Conservation (phyloP, 2,113 vertebrate species). For the Indicator indicator region DNA sequence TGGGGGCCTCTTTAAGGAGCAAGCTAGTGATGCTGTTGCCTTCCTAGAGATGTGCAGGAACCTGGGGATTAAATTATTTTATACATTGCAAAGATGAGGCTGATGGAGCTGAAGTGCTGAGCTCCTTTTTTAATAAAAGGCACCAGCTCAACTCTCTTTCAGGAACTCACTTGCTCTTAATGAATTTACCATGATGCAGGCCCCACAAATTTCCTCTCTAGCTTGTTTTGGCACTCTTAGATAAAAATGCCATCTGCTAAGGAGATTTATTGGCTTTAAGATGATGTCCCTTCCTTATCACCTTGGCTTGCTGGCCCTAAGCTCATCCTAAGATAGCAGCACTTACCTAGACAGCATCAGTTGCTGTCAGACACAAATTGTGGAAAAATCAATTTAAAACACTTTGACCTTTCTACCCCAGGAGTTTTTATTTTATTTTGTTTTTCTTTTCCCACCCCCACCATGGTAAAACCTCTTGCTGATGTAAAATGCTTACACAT, state of each 20-base stretch:
- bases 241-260: constrained; percentile 65
- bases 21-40: background rate
- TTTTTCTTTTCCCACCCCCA: background rate
- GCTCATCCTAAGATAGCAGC: constrained; percentile 51
- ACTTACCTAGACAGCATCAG: constrained; percentile 31
- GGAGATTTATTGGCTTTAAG: constrained; percentile 62
- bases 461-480: background rate
- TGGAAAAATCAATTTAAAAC: constrained; percentile 47
- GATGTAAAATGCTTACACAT: background rate
- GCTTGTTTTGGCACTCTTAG: constrained; percentile 64
- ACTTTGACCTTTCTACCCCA: constrained; percentile 25
- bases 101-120: constrained; percentile 36
- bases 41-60: background rate
- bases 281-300: constrained; percentile 62
- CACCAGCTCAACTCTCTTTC: constrained; percentile 54
- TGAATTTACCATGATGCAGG: constrained; percentile 46
- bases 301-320: constrained; percentile 46
- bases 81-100: constrained; percentile 26
- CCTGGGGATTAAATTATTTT: constrained; percentile 38
- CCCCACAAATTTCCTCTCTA: constrained; percentile 65
- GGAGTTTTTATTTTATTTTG: background rate
- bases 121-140: constrained; percentile 55
- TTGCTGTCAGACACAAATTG: constrained; percentile 32
- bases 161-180: constrained; percentile 65
- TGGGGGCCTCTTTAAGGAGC: background rate